A percentile compares a stretch with the other conserved stretches of the same genome.
Conservation (phyloP, 1,140 invertebrate species). For the Meloidogyne exigua region DNA sequence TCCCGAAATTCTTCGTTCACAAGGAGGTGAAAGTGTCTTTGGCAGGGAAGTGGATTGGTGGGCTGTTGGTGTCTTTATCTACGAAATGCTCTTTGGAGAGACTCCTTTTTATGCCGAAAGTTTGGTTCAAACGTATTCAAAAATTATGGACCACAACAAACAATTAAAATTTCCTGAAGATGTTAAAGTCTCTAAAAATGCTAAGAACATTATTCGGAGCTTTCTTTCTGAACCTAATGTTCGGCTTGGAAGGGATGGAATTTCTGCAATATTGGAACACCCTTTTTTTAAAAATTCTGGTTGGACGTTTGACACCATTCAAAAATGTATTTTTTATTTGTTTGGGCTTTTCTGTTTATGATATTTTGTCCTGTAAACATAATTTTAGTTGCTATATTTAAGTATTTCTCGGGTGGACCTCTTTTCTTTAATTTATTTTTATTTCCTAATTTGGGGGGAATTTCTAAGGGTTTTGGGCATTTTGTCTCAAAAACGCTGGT, state of each 20-base stretch:
- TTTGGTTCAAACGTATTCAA: constrained; percentile 89
- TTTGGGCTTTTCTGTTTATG: not conserved
- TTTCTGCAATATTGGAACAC: constrained; percentile 91
- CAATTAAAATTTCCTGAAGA: constrained; percentile 91
- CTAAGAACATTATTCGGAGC: constrained; percentile 86
- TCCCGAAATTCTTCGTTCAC: constrained; percentile 93
- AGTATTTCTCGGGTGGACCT: too few species aligned
- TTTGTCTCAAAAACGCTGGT: too few species aligned
- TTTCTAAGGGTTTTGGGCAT: too few species aligned
- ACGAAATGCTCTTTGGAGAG: constrained; percentile 97
- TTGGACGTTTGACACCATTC: constrained; percentile 93
- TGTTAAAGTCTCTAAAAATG: constrained; percentile 80
- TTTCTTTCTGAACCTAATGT: constrained; percentile 81
- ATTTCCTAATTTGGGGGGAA: too few species aligned
- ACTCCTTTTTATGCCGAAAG: constrained; percentile 98
- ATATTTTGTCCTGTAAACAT: too few species aligned
- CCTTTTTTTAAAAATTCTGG: constrained; percentile 92
- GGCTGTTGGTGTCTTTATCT: constrained; percentile 96
- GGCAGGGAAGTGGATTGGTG: constrained; percentile 98
- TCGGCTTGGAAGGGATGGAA: constrained; percentile 85
- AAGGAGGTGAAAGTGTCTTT: constrained; percentile 83
- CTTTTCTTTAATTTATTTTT: too few species aligned
- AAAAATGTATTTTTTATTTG: constrained; percentile 72
- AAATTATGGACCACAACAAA: constrained; percentile 85
- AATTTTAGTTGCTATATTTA: not conserved